Evolutionary conservation across 2,113 vertebrate genomes (phyloP), one percentile per base, ranked within the genome.

Genomic region (Pycnonotus jocosus): DNA sequence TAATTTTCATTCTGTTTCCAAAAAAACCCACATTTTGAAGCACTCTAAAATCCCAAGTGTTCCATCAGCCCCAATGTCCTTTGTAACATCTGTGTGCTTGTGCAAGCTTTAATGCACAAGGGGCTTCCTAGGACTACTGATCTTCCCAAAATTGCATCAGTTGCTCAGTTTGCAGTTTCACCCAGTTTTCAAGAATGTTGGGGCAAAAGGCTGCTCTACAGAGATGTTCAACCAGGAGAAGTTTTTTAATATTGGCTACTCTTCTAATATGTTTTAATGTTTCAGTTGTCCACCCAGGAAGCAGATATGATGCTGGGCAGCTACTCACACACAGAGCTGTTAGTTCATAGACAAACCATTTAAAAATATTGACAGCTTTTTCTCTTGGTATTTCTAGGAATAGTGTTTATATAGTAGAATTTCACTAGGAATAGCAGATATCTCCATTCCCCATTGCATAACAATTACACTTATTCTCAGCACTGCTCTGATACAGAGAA

Each of bases 341-440:
- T 48, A 40, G 31, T 92, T 79, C 16, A 56, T 4, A 40, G 24
- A 64, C 0, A 68, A 58, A 13, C 44, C 1, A 22, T 48, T 2
- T 0, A 15, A 15, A 42, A 48, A 50, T 15, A 7, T 1, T 3
- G 3, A 77, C 9, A 0, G 2, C 45, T 78, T 38, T 4, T 21
- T 38, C 42, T 50, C 20, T 57, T 81, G 12, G 1, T 42, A 37
- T 65, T 87, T 81, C 30, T 21, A 50, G 24, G 13, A 56, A 66
- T 19, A 56, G 2, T 2, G 3, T 47, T 89, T 54, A 4, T 56
- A 24, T 2, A 0, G 1, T 6, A 54, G 42, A 62, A 65, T 37
- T 62, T 76, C 23, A 53, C 5, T 10, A n/a, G 6, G 4, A 42
- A 12, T 6, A 38, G 13, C 25, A 56, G 62, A 37, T 42, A 66